These are phyloP conservation scores for Pongo abelii DNA, from an alignment of 2,113 vertebrate species.

Conservation along the genomic window DNA sequence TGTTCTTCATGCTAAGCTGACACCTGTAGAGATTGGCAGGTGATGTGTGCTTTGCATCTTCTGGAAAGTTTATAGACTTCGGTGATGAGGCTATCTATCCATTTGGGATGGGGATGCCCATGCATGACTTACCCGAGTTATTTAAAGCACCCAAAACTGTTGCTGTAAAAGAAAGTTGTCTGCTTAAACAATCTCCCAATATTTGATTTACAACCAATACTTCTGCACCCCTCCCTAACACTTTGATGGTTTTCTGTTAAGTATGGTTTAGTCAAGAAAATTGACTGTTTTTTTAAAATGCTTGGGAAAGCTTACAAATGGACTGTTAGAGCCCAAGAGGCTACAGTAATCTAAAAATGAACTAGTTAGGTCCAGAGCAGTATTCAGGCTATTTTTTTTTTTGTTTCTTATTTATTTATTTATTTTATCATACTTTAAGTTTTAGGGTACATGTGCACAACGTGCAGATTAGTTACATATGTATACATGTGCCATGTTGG, in stretches of 20 bases:
- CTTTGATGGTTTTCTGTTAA: slow-evolving; percentile 24
- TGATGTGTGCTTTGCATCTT: neutral
- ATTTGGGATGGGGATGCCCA: neutral
- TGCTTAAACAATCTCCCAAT: neutral
- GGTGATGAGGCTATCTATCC: neutral
- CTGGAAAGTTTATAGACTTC: neutral
- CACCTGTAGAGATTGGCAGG: slow-evolving; percentile 52
- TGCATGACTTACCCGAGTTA: neutral
- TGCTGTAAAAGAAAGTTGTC: neutral
- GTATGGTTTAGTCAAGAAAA: slow-evolving; percentile 53
- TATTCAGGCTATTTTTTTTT: neutral
- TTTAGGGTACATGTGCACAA: too few relatives aligned
- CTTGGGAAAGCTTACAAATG: slow-evolving; percentile 22
- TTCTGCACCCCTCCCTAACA: fast-evolving
- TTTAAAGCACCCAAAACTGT: neutral
- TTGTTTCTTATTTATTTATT: too few relatives aligned
- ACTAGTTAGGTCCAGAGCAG: slow-evolving; percentile 9
- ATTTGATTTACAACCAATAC: neutral
- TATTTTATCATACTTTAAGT: too few relatives aligned
- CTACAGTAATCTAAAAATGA: slow-evolving; percentile 45
- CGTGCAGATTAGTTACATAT: too few relatives aligned
- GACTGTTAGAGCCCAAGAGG: neutral
- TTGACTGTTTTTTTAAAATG: neutral
- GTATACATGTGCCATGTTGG: too few relatives aligned
- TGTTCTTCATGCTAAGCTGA: slow-evolving; percentile 16